A percentile compares a stretch with the other conserved stretches of the same genome.
phyloP scores from a whole-genome alignment of 2,797 vertebrate species.

The Holocentrus rufus region DNA sequence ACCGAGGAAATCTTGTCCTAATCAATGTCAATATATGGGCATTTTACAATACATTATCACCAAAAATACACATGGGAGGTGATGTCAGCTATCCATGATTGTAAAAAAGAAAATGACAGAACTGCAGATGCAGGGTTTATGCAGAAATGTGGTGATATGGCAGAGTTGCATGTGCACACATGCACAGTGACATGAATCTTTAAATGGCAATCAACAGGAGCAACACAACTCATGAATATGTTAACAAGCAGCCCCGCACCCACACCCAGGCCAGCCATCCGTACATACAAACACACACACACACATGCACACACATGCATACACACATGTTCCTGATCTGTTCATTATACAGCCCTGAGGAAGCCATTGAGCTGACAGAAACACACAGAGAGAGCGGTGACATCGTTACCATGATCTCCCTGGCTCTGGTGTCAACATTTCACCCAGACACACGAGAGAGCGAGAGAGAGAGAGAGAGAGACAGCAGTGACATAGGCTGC shows the following conservation, averaged over 20 bases:
- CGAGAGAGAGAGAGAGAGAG: not conserved
- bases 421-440: slow-evolving; percentile 21
- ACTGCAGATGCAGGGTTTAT: not conserved
- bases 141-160: not conserved
- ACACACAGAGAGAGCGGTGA: slow-evolving; percentile 38
- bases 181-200: slow-evolving; percentile 2
- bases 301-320: not conserved
- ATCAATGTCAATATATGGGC: not conserved
- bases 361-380: slow-evolving; percentile 7
- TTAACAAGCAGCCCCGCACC: slow-evolving; percentile 6
- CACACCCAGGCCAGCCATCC: not conserved
- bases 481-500: not conserved
- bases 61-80: not conserved
- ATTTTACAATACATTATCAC: no score
- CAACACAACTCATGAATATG: slow-evolving; percentile 3
- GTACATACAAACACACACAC: slow-evolving; percentile 8
- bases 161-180: not conserved
- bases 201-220: slow-evolving; percentile 1
- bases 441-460: slow-evolving; percentile 6
- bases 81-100: not conserved
- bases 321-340: slow-evolving; percentile 19
- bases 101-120: not conserved
- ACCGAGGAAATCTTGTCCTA: slow-evolving; percentile 5
- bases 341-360: slow-evolving; percentile 22
- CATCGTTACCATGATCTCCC: slow-evolving; percentile 39